A percentile compares a stretch with the other conserved stretches of the same genome.
phyloP scores from a whole-genome alignment of 2,888 invertebrate genomes.

The Drosophila paucipuncta region DNA sequence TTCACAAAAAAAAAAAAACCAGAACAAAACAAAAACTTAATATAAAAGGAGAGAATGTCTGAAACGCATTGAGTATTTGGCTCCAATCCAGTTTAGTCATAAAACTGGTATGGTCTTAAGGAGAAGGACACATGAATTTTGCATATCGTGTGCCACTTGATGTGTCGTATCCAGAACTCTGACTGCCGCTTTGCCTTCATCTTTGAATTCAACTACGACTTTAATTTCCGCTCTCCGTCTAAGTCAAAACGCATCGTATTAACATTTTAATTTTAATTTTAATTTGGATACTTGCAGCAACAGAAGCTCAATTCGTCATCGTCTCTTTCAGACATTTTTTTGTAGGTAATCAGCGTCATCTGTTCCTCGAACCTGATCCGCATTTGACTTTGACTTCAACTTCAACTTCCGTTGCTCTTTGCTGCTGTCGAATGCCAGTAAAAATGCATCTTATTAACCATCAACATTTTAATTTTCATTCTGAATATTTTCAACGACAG shows the following conservation, averaged over 20 bases:
- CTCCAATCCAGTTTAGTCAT: constrained; percentile 38
- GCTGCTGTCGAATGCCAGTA: constrained; percentile 24
- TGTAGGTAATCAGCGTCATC: constrained; percentile 7
- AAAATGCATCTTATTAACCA: constrained; percentile 78
- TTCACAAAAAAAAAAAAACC: constrained; percentile 3
- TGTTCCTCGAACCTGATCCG: constrained; percentile 50
- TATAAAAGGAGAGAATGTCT: background rate
- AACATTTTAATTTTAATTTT: constrained; percentile 70
- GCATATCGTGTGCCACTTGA: constrained; percentile 47
- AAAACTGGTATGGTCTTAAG: background rate
- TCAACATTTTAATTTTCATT: constrained; percentile 68
- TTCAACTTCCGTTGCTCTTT: background rate
- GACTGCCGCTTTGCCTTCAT: background rate
- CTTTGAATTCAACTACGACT: background rate
- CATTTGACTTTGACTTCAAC: constrained; percentile 37
- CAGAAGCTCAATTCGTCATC: constrained; percentile 50
- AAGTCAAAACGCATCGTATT: constrained; percentile 69
- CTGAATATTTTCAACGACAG: constrained; percentile 56
- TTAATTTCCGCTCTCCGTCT: background rate
- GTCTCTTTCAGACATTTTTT: background rate
- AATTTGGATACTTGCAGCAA: constrained; percentile 51
- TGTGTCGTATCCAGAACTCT: constrained; percentile 40
- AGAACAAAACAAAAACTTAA: background rate
- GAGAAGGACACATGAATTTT: constrained; percentile 33
- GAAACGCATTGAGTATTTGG: constrained; percentile 11